A percentile compares a stretch with the other conserved stretches of the same genome.
Conservation (phyloP, 2,888 invertebrate genomes). For the Carcina quercana region DNA sequence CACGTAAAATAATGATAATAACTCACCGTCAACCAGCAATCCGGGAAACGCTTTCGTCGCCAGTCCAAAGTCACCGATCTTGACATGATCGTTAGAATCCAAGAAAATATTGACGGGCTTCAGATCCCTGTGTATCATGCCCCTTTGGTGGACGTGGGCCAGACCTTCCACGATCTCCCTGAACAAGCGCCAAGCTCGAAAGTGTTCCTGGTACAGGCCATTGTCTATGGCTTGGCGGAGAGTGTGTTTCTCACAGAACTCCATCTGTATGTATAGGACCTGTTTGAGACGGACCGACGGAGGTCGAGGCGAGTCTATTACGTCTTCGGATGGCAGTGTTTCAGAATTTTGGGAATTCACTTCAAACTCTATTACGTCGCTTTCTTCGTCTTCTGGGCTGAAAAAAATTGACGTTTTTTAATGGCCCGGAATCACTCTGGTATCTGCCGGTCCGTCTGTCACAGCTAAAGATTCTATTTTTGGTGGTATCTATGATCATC, state of each 20-base stretch:
- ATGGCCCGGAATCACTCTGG: not conserved
- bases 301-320: conserved; percentile 32
- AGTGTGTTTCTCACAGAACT: conserved; percentile 98
- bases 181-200: conserved; percentile 93
- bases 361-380: conserved; percentile 78
- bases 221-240: conserved; percentile 86
- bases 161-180: conserved; percentile 94
- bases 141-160: conserved; percentile 94
- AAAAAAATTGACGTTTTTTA: conserved; percentile 6
- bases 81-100: conserved; percentile 94
- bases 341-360: conserved; percentile 41
- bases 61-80: conserved; percentile 98
- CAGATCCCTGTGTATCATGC: conserved; percentile 89
- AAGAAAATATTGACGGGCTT: conserved; percentile 96
- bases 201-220: conserved; percentile 82
- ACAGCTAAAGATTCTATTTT: not conserved
- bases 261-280: conserved; percentile 95
- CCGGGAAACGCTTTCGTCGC: conserved; percentile 82
- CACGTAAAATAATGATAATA: not conserved
- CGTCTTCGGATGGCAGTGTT: conserved; percentile 45
- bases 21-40: conserved; percentile 58
- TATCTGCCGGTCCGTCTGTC: too few relatives aligned
- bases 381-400: conserved; percentile 70
- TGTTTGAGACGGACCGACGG: conserved; percentile 49
- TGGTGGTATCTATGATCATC: too few relatives aligned